A percentile compares a stretch with the other conserved stretches of the same genome.
Conservation (phyloP, 2,888 invertebrate genomes). For the Halocaridina rubra region DNA sequence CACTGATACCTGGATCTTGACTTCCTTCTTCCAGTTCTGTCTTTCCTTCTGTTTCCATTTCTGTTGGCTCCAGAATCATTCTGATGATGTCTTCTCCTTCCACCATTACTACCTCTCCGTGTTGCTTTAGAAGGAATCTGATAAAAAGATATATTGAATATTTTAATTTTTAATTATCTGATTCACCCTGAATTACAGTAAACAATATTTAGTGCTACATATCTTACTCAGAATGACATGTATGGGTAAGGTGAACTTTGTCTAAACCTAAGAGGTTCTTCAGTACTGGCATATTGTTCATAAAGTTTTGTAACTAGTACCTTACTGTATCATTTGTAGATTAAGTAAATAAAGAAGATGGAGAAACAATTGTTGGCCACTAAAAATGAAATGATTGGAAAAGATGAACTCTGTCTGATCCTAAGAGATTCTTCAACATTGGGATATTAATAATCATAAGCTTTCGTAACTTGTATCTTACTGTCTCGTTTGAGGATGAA, state of each 20-base stretch:
- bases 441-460: too few species aligned
- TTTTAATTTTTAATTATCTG: too few species aligned
- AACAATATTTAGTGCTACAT: background rate
- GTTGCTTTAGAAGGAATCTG: background rate
- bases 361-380: too few species aligned
- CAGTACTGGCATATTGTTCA: background rate
- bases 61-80: background rate
- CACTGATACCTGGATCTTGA: slow-evolving; percentile 73
- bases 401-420: too few species aligned
- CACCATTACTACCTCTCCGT: background rate
- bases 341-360: too few species aligned
- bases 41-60: background rate
- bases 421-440: too few species aligned
- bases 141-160: too few species aligned
- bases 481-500: slow-evolving; percentile 6
- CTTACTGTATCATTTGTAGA: too few species aligned
- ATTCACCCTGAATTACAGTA: too few species aligned
- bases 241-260: background rate
- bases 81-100: slow-evolving; percentile 24
- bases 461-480: too few species aligned
- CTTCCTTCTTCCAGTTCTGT: slow-evolving; percentile 2
- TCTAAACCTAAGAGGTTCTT: background rate
- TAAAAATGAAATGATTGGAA: too few species aligned
- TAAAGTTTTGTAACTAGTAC: background rate
- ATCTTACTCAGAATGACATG: background rate